A percentile compares a stretch with the other conserved stretches of the same genome.
Conservation (phyloP, 2,888 invertebrate species). For the Euzophera pinguis region DNA sequence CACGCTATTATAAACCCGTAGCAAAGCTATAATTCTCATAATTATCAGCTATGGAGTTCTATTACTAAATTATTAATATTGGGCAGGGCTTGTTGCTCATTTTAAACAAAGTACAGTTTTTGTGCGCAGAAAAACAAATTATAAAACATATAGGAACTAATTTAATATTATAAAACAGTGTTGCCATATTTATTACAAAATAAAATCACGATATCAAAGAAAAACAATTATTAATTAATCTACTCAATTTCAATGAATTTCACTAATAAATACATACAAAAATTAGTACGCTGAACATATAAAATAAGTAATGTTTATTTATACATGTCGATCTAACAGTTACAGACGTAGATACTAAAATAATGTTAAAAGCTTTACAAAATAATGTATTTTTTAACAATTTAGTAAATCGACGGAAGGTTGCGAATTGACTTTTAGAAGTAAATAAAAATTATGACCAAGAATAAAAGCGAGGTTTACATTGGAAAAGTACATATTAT, state of each 20-base stretch:
- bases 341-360: background rate
- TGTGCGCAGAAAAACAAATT: conserved; percentile 39
- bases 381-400: conserved; percentile 21
- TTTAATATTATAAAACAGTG: conserved; percentile 16
- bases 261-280: conserved; percentile 3
- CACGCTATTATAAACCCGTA: conserved; percentile 70
- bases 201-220: conserved; percentile 15
- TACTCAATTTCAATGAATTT: conserved; percentile 9
- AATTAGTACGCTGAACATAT: background rate
- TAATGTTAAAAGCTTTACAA: conserved; percentile 32
- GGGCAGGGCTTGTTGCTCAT: conserved; percentile 32
- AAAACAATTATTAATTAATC: conserved; percentile 16
- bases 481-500: conserved; percentile 17
- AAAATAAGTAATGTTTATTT: background rate
- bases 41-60: conserved; percentile 51
- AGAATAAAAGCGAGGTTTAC: conserved; percentile 26
- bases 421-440: conserved; percentile 43
- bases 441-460: conserved; percentile 31
- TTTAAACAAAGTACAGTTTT: conserved; percentile 26
- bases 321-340: background rate
- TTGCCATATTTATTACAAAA: conserved; percentile 12
- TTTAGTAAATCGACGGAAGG: conserved; percentile 34
- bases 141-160: conserved; percentile 21
- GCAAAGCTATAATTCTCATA: conserved; percentile 67
- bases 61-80: conserved; percentile 32